phyloP scores from a whole-genome alignment of 53 echinoderm and acorn worm genomes.

The Holothuria scabra region DNA sequence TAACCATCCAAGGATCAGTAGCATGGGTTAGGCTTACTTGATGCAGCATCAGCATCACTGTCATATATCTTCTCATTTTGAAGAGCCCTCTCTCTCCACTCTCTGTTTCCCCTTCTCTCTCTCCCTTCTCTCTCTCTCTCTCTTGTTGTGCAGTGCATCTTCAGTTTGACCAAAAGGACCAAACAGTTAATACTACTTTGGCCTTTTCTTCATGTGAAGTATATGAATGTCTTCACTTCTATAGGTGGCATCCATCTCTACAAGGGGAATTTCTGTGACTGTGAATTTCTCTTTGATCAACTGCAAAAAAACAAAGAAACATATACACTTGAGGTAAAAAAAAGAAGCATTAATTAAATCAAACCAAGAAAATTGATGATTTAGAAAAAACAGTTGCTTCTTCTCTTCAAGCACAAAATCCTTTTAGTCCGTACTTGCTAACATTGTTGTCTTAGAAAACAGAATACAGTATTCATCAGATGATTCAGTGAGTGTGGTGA shows the following conservation, averaged over 20 bases:
- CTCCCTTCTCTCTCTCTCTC: too few relatives aligned
- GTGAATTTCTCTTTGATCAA: constrained; percentile 67
- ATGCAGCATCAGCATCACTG: too few relatives aligned
- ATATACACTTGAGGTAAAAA: not conserved
- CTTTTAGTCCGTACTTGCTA: too few relatives aligned
- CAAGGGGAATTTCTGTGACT: constrained; percentile 66
- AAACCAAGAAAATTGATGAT: not conserved
- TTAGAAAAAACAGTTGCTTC: not conserved
- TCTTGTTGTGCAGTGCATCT: not conserved
- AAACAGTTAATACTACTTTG: not conserved
- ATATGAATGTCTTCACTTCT: constrained; percentile 89
- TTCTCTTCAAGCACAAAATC: too few relatives aligned
- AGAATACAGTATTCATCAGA: too few relatives aligned
- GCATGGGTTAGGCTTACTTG: too few relatives aligned
- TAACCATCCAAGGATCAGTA: too few relatives aligned
- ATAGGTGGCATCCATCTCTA: constrained; percentile 75
- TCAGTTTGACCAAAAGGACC: not conserved
- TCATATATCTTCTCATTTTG: too few relatives aligned
- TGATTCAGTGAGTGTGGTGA: too few relatives aligned
- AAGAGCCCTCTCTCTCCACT: too few relatives aligned
- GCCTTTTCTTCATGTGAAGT: constrained; percentile 59
- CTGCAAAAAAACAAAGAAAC: constrained; percentile 47
- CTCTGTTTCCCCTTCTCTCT: too few relatives aligned
- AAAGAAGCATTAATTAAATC: not conserved
- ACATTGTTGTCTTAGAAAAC: too few relatives aligned